Evolutionary conservation across 2,888 invertebrate genomes (phyloP).

Genomic region (Philereme transversata): DNA sequence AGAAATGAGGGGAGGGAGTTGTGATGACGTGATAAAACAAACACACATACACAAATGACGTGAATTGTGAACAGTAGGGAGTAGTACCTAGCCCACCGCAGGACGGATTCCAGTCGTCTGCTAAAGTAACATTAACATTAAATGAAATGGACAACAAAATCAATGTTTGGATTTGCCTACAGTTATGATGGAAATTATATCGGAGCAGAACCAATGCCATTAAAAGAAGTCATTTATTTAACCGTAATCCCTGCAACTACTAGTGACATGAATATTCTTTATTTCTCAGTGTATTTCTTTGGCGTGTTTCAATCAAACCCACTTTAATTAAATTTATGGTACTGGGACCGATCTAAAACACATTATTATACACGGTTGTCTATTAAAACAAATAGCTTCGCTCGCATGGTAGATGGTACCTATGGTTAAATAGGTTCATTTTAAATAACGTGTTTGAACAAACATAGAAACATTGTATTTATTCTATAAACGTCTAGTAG

Average conservation of each 20-base stretch:
- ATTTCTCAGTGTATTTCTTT: background rate
- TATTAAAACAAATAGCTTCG: slow-evolving; percentile 6
- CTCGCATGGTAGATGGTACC: no score
- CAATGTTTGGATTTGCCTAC: slow-evolving; percentile 8
- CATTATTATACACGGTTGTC: slow-evolving; percentile 12
- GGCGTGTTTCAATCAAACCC: slow-evolving; percentile 17
- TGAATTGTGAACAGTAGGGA: slow-evolving; percentile 22
- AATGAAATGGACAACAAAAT: slow-evolving; percentile 20
- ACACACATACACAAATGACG: slow-evolving; percentile 20
- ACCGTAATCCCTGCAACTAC: background rate
- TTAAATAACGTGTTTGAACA: no score
- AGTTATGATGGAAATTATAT: slow-evolving; percentile 13
- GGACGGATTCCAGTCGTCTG: slow-evolving; percentile 34
- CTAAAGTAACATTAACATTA: slow-evolving; percentile 29
- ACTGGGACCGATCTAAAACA: slow-evolving; percentile 6
- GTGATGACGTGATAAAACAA: slow-evolving; percentile 19
- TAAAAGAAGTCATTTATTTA: slow-evolving; percentile 5
- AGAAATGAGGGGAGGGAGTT: slow-evolving; percentile 6
- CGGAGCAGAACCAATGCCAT: slow-evolving; percentile 16
- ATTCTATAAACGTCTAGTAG: slow-evolving; percentile 9
- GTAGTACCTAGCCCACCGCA: slow-evolving; percentile 35
- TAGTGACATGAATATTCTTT: background rate
- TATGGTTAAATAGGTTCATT: no score
- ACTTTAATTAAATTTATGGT: slow-evolving; percentile 13
- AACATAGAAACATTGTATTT: background rate